Percentiles rank a stretch among this genome's conserved stretches.
Evolutionary conservation across 2,888 invertebrate species (phyloP).

Genomic region (Carabus problematicus): DNA sequence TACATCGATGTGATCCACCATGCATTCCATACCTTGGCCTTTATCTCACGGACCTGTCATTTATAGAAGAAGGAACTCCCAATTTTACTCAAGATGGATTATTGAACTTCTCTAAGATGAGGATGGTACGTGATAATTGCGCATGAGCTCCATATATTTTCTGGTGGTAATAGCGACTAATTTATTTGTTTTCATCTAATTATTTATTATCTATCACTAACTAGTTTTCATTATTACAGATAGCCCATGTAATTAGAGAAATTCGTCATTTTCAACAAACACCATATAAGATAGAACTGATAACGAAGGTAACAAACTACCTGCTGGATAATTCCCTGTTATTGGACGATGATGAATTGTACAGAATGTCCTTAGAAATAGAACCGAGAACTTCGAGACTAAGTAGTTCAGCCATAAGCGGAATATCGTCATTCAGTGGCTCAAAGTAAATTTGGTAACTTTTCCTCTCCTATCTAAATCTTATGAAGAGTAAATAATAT

Average conservation of each 20-base stretch:
- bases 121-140: slow-evolving; percentile 72
- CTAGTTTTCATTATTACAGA: slow-evolving; percentile 64
- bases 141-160: slow-evolving; percentile 1
- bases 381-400: slow-evolving; percentile 78
- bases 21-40: slow-evolving; percentile 88
- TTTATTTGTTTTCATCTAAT: not conserved
- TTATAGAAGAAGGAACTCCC: slow-evolving; percentile 92
- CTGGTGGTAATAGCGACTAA: not conserved
- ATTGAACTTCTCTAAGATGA: slow-evolving; percentile 92
- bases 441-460: too few relatives aligned
- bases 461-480: too few relatives aligned
- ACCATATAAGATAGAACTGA: slow-evolving; percentile 88
- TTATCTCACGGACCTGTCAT: slow-evolving; percentile 89
- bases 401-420: slow-evolving; percentile 56
- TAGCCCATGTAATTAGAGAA: slow-evolving; percentile 91
- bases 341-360: slow-evolving; percentile 81
- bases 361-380: slow-evolving; percentile 80
- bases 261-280: slow-evolving; percentile 91
- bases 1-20: slow-evolving; percentile 89
- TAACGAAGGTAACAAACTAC: slow-evolving; percentile 80
- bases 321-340: slow-evolving; percentile 79
- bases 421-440: too few relatives aligned
- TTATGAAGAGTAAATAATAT: too few relatives aligned
- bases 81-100: slow-evolving; percentile 89
- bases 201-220: not conserved